Base-by-base conservation (phyloP, 2,113 vertebrate species). In the Rhinopomastus cyanomelas region DNA sequence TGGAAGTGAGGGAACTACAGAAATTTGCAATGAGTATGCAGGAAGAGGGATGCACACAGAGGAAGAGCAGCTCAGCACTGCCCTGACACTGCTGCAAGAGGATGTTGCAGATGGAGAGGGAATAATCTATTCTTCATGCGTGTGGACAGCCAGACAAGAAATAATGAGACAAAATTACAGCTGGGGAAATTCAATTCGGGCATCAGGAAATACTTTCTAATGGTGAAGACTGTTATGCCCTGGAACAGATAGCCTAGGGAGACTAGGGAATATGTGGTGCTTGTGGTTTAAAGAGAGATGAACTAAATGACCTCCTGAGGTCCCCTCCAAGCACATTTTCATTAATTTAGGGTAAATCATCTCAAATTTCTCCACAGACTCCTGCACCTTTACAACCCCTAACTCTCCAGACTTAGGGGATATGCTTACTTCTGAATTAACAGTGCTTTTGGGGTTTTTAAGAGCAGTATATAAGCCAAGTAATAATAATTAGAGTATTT, bases 131-230 rank as follows among this genome's bases (percentile, higher is more conserved):
- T 86, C 92, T 89, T 92, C 81, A n/a, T 23, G 30, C 53, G 53
- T 2, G 0, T 46, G 66, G 48, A 78, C 72, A 65, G 81, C 68
- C 78, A 65, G 84, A 65, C 66, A 75, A 90, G 77, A 84, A 94
- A 68, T 55, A 93, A 91, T 57, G 66, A 88, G 91, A 84, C 71
- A 61, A 84, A 94, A 93, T 79, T 90, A 78, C 73, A 88, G 46
- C 81, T 14, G 53, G 49, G 69, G 73, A 94, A 95, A 93, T 90
- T 93, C 66, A 88, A 84, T 86, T 94, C 16, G 16, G 94, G 81
- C 78, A 79, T 75, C 92, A 96, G 92, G 94, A 96, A 93, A 92
- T 94, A 84, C 69, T 88, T 87, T 65, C 73, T 93, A 51, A 76
- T 68, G 67, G 92, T 61, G 49, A 93, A 88, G 84, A 60, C 62